Percentiles rank a stretch among this genome's conserved stretches.
phyloP scores from a whole-genome alignment of 2,113 vertebrate species.

The Hippocampus abdominalis region DNA sequence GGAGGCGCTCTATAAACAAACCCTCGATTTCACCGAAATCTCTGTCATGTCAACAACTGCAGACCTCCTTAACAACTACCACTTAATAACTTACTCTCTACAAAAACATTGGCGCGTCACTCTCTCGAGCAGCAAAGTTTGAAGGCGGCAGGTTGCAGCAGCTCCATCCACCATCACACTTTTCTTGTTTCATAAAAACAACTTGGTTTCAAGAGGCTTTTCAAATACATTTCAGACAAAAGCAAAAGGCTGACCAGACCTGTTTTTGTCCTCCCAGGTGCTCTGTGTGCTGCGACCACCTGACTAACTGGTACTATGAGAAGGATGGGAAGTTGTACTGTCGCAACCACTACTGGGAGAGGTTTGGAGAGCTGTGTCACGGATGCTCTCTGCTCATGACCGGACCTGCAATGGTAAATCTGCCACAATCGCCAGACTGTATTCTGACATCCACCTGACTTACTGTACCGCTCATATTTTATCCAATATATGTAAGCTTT shows the following conservation, averaged over 20 bases:
- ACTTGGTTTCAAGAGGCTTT: background rate
- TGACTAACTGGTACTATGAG: constrained; percentile 95
- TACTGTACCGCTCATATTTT: background rate
- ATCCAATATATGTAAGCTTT: background rate
- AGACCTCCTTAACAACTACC: background rate
- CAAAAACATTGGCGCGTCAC: background rate
- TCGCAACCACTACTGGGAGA: constrained; percentile 90
- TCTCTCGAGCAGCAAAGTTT: background rate
- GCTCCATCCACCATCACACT: background rate
- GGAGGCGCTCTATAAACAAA: constrained; percentile 15
- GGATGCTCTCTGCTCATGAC: constrained; percentile 95
- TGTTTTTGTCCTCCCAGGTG: constrained; percentile 73
- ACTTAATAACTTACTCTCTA: background rate
- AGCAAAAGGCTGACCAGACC: background rate
- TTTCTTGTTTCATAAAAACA: background rate
- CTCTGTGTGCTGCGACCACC: constrained; percentile 87
- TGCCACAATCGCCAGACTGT: background rate
- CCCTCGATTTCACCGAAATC: constrained; percentile 7
- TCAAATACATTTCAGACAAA: background rate
- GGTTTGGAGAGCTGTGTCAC: constrained; percentile 91
- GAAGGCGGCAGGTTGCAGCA: background rate
- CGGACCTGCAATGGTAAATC: constrained; percentile 88
- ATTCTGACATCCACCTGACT: background rate
- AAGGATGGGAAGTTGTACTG: constrained; percentile 90
- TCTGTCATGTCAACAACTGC: constrained; percentile 3